A percentile compares a stretch with the other conserved stretches of the same genome.
phyloP scores from a whole-genome alignment of 2,888 invertebrate species.

The Eupithecia abbreviata region DNA sequence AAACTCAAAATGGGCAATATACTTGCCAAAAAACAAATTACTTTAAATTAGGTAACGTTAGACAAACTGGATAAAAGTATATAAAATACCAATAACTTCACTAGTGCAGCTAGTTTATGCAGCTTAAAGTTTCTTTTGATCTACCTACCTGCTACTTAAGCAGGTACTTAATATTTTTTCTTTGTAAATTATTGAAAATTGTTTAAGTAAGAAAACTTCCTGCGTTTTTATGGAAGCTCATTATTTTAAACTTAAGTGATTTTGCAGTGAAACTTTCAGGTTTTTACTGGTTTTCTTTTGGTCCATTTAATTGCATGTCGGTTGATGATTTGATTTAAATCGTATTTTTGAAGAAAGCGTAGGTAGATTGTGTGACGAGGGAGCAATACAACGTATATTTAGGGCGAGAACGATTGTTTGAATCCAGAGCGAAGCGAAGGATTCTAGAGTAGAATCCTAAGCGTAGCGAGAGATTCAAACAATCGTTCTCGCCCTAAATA shows the following conservation, averaged over 20 bases:
- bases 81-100: not conserved
- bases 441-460: too few species aligned
- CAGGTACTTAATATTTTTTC: not conserved
- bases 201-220: conserved; percentile 14
- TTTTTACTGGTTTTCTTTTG: not conserved
- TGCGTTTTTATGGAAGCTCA: conserved; percentile 19
- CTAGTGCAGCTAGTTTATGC: not conserved
- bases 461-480: too few species aligned
- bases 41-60: too few species aligned
- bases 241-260: conserved; percentile 22
- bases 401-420: too few species aligned
- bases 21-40: too few species aligned
- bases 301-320: not conserved
- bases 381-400: too few species aligned
- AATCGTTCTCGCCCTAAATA: too few species aligned
- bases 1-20: not conserved
- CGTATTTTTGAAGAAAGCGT: too few species aligned
- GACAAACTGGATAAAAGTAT: not conserved
- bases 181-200: conserved; percentile 28
- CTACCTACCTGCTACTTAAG: not conserved
- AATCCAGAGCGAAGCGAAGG: too few species aligned
- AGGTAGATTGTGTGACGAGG: too few species aligned
- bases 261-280: conserved; percentile 11
- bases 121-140: not conserved
- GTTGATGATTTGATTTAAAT: not conserved